Percentiles rank a stretch among this genome's conserved stretches.
These are phyloP conservation scores for Malachius bipustulatus DNA, from an alignment of 2,888 invertebrate species.

Conservation along the genomic window DNA sequence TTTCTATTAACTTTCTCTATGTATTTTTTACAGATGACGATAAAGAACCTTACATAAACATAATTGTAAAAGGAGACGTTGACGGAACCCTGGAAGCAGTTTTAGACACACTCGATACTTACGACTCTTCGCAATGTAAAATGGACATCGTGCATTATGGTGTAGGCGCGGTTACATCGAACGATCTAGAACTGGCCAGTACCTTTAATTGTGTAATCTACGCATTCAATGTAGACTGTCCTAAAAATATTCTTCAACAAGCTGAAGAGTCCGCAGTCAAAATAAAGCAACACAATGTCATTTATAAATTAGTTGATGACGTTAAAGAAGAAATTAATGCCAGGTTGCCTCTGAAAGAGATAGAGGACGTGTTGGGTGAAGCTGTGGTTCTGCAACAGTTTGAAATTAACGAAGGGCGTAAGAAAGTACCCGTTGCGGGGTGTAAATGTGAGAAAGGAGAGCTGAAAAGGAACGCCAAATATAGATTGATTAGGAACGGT, in stretches of 20 bases:
- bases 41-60: constrained; percentile 30
- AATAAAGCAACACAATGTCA: constrained; percentile 71
- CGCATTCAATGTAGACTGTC: constrained; percentile 69
- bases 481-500: constrained; percentile 53
- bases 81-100: constrained; percentile 95
- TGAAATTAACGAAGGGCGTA: constrained; percentile 62
- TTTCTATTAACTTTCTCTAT: constrained; percentile 1
- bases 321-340: constrained; percentile 65
- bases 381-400: constrained; percentile 80
- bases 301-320: constrained; percentile 87
- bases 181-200: constrained; percentile 72
- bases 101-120: constrained; percentile 78
- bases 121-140: constrained; percentile 60
- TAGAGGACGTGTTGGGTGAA: constrained; percentile 70
- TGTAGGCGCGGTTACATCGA: constrained; percentile 74
- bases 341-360: constrained; percentile 56
- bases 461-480: constrained; percentile 54
- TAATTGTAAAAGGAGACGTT: constrained; percentile 69
- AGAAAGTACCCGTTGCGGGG: constrained; percentile 78
- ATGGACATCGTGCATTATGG: constrained; percentile 82
- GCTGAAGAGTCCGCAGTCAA: constrained; percentile 44
- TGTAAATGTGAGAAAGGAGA: constrained; percentile 71
- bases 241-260: constrained; percentile 37
- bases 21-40: constrained; percentile 23
- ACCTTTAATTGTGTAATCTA: constrained; percentile 71